These are phyloP conservation scores for Drosophila eohydei DNA, from an alignment of 2,888 invertebrate species.

Conservation along the genomic window DNA sequence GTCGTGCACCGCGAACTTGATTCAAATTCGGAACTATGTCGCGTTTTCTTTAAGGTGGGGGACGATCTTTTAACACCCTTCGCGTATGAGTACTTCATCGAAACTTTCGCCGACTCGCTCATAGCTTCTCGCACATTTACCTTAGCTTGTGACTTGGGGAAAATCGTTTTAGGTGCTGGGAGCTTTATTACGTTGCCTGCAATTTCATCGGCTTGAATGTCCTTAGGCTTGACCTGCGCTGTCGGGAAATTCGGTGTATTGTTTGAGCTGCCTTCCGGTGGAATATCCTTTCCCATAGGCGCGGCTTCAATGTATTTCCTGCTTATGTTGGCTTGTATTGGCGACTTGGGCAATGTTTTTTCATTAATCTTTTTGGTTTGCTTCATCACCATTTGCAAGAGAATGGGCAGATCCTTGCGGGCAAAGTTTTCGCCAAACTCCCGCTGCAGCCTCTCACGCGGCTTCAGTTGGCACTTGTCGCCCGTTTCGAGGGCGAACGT, in stretches of 20 bases:
- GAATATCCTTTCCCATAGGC: neutral
- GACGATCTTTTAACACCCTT: neutral
- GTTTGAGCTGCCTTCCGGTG: slow-evolving; percentile 7
- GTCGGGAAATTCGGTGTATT: neutral
- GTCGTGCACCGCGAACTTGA: neutral
- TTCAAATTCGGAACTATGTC: neutral
- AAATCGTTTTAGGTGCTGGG: neutral
- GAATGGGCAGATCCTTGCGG: slow-evolving; percentile 73
- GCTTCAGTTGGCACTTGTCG: slow-evolving; percentile 33
- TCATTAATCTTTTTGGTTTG: neutral
- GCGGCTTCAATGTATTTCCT: neutral
- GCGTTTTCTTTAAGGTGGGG: neutral
- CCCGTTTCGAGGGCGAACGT: slow-evolving; percentile 82
- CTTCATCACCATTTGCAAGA: slow-evolving; percentile 68
- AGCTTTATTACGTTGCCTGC: neutral
- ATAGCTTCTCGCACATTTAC: slow-evolving; percentile 33
- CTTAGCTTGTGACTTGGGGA: neutral
- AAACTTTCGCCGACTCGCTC: neutral
- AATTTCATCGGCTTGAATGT: neutral
- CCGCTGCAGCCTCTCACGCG: slow-evolving; percentile 65
- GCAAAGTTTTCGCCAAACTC: slow-evolving; percentile 62
- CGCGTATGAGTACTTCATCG: too few relatives aligned
- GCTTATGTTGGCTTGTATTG: neutral
- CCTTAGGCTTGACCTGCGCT: neutral
- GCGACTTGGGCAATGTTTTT: neutral